These are phyloP conservation scores for Lanius collurio DNA, from an alignment of 2,113 vertebrate genomes.

Conservation along the genomic window DNA sequence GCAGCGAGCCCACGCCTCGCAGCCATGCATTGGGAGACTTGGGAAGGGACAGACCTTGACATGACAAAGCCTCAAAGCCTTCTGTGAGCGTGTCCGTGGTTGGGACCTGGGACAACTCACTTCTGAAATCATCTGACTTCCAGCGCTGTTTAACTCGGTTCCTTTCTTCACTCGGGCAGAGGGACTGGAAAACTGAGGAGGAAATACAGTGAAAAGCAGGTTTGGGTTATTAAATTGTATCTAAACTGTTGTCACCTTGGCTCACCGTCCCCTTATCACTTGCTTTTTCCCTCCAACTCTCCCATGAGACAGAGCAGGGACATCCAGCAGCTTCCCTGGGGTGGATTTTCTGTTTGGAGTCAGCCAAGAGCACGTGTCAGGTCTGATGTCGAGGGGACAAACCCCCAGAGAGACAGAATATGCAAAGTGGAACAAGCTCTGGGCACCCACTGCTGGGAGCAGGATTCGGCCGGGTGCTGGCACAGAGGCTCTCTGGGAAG, in stretches of 20 bases:
- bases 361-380: fast-evolving
- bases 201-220: neutral
- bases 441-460: neutral
- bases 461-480: fast-evolving
- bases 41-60: neutral
- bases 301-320: neutral
- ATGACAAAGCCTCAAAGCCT: neutral
- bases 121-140: neutral
- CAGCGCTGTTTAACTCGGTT: fast-evolving
- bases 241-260: neutral
- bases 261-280: neutral
- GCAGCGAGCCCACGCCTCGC: fast-evolving
- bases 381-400: fast-evolving
- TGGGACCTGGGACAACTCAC: fast-evolving
- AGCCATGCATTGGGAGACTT: fast-evolving
- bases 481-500: neutral
- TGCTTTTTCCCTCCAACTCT: neutral
- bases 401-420: neutral
- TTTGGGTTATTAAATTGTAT: neutral
- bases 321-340: neutral
- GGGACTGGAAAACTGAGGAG: neutral
- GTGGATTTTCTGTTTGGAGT: neutral
- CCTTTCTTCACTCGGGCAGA: neutral
- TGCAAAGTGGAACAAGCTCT: neutral
- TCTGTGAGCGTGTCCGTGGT: fast-evolving